phyloP scores from a whole-genome alignment of 2,797 vertebrate genomes.

The Merluccius polli region DNA sequence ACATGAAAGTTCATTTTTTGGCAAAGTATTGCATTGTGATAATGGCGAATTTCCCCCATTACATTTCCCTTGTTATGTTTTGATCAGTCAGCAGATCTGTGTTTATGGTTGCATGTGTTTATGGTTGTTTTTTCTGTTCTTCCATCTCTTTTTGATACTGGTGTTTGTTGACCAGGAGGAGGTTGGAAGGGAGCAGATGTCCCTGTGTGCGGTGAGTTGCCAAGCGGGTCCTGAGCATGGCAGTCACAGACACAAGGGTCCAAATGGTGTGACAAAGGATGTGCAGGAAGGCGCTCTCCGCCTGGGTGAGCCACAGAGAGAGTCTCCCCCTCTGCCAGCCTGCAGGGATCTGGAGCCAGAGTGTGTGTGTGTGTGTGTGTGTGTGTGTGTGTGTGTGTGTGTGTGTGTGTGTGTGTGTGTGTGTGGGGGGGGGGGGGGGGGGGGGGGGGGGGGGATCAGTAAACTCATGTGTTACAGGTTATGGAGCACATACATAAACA shows the following conservation, averaged over 20 bases:
- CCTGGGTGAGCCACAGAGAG: conserved; percentile 78
- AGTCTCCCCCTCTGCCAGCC: conserved; percentile 69
- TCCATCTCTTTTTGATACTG: neutral
- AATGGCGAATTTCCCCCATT: neutral
- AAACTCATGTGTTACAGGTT: conserved; percentile 63
- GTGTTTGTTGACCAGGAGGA: conserved; percentile 66
- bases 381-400: conserved; percentile 1
- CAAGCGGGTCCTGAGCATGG: conserved; percentile 73
- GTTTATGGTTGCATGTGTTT: conserved; percentile 8
- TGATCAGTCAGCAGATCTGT: neutral
- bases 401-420: neutral
- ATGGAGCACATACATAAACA: conserved; percentile 36
- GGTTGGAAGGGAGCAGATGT: conserved; percentile 79
- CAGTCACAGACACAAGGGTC: conserved; percentile 75
- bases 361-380: conserved; percentile 10
- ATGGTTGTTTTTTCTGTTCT: neutral
- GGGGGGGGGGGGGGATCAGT: conserved; percentile 27
- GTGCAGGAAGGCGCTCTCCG: conserved; percentile 80
- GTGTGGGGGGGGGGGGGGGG: neutral
- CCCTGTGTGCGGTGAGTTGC: conserved; percentile 70
- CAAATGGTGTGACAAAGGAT: conserved; percentile 82
- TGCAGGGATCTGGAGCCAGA: conserved; percentile 60
- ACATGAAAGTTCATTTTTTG: neutral
- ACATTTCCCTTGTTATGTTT: neutral
- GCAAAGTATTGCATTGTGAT: neutral